Base-by-base conservation (phyloP, 2,888 invertebrate species). In the Trimorus sp. region DNA sequence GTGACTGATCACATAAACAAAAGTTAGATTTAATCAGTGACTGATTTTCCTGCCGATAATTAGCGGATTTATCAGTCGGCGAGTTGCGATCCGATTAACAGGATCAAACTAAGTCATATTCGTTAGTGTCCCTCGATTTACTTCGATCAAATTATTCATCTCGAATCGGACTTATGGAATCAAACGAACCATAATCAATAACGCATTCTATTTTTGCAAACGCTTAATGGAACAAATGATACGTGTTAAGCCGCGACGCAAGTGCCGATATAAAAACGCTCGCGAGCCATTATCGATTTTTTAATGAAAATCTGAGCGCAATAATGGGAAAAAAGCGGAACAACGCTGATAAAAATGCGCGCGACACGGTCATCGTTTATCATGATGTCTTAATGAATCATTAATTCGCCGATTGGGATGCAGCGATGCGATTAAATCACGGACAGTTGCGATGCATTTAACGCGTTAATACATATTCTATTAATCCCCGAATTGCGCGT, bases 1-100 rank as follows among this genome's bases (percentile, higher is more conserved):
- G 9, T 51, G 15, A 40, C 40, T 40, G 49, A 70, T 71, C 40
- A 45, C 53, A 70, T 70, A 70, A 60, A 70, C 70, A 42, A 58
- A 58, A 59, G n/a, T 59, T 69, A 49, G 16, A 36, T 68, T 45
- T 56, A 38, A 66, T 65, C 53, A 45, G 4, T 7, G 12, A 6
- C 45, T 62, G 12, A 51, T 51, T 51, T 14, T 40, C 49, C 38
- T 63, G 26, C 11, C 16, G 15, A 11, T 63, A 38, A 51, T 51
- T 63, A 38, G 9, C 37, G 38, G 51, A 51, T 63, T 49, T 51
- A 14, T 12, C 14, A 38, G 63, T 15, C 9, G n/a, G 40, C 14
- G 11, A 14, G 15, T 4, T 11, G 8, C 51, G 51, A 63, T 51
- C 51, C 8, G 59, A 16, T 59, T 40, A 59, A 59, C 2, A 11